Evolutionary conservation across 92 coral and sea anemone species (phyloP).

Genomic region (Siderastrea siderea): DNA sequence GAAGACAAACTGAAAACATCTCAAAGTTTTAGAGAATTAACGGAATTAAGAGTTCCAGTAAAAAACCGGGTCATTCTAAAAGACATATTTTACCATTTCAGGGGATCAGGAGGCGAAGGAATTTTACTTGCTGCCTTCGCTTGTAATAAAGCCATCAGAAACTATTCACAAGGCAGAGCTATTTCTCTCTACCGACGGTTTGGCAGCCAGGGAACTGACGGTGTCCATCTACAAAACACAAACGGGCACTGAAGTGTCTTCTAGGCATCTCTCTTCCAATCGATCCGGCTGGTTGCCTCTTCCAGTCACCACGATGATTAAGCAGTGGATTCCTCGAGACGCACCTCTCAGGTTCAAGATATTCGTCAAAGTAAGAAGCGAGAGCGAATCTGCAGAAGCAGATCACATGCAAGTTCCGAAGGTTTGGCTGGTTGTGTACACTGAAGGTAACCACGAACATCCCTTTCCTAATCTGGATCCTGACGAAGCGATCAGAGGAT

Average conservation of each 20-base stretch:
- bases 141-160: neutral
- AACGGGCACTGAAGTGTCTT: conserved; percentile 23
- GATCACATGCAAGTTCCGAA: neutral
- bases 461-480: neutral
- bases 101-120: conserved; percentile 6
- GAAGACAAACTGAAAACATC: no score
- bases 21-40: no score
- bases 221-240: conserved; percentile 29
- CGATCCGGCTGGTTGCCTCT: conserved; percentile 43
- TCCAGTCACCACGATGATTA: neutral
- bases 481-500: neutral
- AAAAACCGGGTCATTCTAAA: neutral
- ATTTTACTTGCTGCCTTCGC: conserved; percentile 6
- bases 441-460: neutral
- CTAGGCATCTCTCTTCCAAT: conserved; percentile 22
- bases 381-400: neutral
- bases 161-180: neutral
- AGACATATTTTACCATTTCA: neutral
- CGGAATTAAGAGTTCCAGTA: no score
- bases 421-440: conserved; percentile 20
- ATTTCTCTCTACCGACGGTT: neutral
- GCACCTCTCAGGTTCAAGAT: neutral
- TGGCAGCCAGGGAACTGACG: conserved; percentile 4
- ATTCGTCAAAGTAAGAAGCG: neutral
- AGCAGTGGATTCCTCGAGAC: neutral